Evolutionary conservation across 1,140 invertebrate genomes (phyloP).

Genomic region (Bombus superbus): DNA sequence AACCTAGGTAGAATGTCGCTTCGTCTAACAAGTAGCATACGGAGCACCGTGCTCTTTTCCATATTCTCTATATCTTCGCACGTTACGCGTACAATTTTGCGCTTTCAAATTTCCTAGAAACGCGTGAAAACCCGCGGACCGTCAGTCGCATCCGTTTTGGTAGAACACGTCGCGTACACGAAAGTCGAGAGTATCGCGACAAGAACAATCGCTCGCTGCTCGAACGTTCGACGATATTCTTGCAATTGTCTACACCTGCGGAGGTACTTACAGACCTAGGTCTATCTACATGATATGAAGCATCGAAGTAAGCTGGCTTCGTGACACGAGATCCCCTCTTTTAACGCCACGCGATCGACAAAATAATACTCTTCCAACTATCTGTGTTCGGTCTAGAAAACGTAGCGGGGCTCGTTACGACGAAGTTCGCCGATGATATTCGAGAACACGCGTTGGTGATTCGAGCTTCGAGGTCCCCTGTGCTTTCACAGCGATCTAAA

Average conservation of each 20-base stretch:
- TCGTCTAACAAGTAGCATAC: no score
- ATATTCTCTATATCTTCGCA: no score
- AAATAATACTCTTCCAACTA: background rate
- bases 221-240: conserved; percentile 10
- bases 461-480: background rate
- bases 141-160: background rate
- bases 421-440: conserved; percentile 12
- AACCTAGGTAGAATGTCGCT: no score
- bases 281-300: conserved; percentile 65
- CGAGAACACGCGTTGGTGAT: background rate
- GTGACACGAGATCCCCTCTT: background rate
- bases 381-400: background rate
- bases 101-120: no score
- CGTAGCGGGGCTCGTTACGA: background rate
- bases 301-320: conserved; percentile 34
- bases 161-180: background rate
- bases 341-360: background rate
- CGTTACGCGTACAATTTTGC: no score
- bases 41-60: no score
- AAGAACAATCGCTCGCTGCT: conserved; percentile 20
- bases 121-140: no score
- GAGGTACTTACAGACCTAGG: conserved; percentile 49
- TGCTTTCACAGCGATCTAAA: conserved; percentile 5
- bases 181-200: background rate
- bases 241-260: conserved; percentile 7